Percentiles rank a stretch among this genome's conserved stretches.
Evolutionary conservation across 2,888 invertebrate genomes (phyloP).

Genomic region (Tricholauxania praeusta): DNA sequence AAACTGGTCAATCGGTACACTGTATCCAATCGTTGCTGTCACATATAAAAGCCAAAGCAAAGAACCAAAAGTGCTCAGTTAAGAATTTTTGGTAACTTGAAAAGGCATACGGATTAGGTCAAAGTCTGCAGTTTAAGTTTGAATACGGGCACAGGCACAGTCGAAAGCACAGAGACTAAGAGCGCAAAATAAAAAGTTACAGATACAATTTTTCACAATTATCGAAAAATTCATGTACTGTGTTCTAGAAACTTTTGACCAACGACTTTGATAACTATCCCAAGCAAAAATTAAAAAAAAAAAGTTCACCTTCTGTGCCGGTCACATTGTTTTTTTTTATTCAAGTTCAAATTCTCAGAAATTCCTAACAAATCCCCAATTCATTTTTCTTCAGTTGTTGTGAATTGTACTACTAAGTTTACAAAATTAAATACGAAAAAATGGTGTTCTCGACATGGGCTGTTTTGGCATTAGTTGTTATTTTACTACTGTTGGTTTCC

Average conservation of each 20-base stretch:
- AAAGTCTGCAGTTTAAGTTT: background rate
- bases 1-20: constrained; percentile 34
- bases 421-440: background rate
- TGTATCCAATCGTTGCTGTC: constrained; percentile 22
- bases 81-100: constrained; percentile 51
- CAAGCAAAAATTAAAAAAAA: too few relatives aligned
- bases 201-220: too few relatives aligned
- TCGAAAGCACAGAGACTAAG: background rate
- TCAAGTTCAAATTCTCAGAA: too few relatives aligned
- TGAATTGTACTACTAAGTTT: too few relatives aligned
- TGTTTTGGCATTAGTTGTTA: constrained; percentile 29
- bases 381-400: too few relatives aligned
- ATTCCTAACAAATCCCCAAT: too few relatives aligned
- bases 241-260: too few relatives aligned
- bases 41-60: constrained; percentile 53
- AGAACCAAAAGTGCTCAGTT: constrained; percentile 50
- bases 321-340: too few relatives aligned
- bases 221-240: too few relatives aligned
- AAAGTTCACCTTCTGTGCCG: too few relatives aligned
- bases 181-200: too few relatives aligned
- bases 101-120: constrained; percentile 40
- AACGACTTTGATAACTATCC: too few relatives aligned
- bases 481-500: constrained; percentile 25
- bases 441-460: constrained; percentile 21
- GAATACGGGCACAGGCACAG: background rate